Evolutionary conservation across 2,797 vertebrate species (phyloP).

Genomic region (Perodicticus potto): DNA sequence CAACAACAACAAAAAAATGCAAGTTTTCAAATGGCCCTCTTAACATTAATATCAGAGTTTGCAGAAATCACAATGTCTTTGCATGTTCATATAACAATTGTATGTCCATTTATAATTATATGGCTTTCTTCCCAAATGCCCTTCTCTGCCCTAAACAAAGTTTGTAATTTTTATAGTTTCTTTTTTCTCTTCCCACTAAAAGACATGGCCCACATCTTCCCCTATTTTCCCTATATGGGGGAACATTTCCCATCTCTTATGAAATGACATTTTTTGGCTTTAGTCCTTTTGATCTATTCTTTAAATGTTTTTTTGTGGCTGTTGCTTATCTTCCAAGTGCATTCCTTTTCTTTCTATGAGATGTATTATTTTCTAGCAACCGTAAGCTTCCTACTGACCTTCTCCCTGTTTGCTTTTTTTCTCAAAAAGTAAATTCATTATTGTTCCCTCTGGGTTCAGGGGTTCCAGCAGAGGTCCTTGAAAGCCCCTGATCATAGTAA

Average conservation of each 20-base stretch:
- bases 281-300: background rate
- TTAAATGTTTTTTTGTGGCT: background rate
- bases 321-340: background rate
- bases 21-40: constrained; percentile 15
- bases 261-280: constrained; percentile 29
- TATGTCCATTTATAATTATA: background rate
- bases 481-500: constrained; percentile 53
- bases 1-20: background rate
- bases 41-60: background rate
- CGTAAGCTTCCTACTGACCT: constrained; percentile 37
- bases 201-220: background rate
- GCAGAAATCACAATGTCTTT: constrained; percentile 27
- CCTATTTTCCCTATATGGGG: background rate
- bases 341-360: background rate
- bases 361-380: constrained; percentile 25
- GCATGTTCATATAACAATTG: background rate
- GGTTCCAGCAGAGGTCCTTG: constrained; percentile 65
- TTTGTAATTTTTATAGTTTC: background rate
- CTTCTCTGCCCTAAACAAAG: background rate
- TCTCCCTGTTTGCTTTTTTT: background rate
- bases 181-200: background rate
- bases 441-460: constrained; percentile 17
- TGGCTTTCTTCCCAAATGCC: constrained; percentile 35
- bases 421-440: constrained; percentile 29
- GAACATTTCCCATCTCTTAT: background rate